Conservation (phyloP, 2,888 invertebrate genomes). For the Conomelus anceps region DNA sequence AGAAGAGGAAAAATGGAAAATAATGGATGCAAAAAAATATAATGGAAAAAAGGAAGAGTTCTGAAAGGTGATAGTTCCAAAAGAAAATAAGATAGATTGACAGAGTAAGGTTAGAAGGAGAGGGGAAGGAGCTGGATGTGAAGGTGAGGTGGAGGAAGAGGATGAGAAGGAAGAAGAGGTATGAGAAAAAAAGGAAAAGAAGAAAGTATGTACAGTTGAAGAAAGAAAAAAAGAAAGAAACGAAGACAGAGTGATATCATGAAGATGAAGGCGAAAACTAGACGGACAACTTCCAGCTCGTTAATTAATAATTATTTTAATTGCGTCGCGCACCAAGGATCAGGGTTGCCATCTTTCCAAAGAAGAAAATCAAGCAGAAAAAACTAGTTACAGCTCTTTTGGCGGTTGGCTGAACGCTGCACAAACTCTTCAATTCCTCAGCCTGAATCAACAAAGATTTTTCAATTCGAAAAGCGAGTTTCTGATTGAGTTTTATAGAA, state of each 20-base stretch:
- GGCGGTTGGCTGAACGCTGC: not conserved
- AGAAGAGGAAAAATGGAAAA: too few relatives aligned
- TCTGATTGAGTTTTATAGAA: not conserved
- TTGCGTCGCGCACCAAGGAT: not conserved
- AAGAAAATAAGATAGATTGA: too few relatives aligned
- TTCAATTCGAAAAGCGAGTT: not conserved
- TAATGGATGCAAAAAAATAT: too few relatives aligned
- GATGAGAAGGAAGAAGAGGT: too few relatives aligned
- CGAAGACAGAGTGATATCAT: not conserved
- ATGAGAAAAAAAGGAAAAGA: too few relatives aligned
- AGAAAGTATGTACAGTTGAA: too few relatives aligned
- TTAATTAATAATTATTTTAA: not conserved
- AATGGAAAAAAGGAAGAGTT: too few relatives aligned
- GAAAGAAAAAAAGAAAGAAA: not conserved
- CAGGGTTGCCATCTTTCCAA: not conserved
- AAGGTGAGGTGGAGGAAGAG: too few relatives aligned
- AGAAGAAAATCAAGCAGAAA: not conserved
- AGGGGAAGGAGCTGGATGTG: too few relatives aligned
- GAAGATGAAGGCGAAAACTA: not conserved
- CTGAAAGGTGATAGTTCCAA: too few relatives aligned
- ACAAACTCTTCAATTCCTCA: not conserved
- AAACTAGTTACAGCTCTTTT: not conserved
- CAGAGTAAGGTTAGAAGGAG: too few relatives aligned
- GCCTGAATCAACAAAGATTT: not conserved
- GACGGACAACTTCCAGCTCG: not conserved